A percentile compares a stretch with the other conserved stretches of the same genome.
These are phyloP conservation scores for Heliocidaris tuberculata DNA, from an alignment of 35 echinoderm and acorn worm genomes.

Conservation along the genomic window DNA sequence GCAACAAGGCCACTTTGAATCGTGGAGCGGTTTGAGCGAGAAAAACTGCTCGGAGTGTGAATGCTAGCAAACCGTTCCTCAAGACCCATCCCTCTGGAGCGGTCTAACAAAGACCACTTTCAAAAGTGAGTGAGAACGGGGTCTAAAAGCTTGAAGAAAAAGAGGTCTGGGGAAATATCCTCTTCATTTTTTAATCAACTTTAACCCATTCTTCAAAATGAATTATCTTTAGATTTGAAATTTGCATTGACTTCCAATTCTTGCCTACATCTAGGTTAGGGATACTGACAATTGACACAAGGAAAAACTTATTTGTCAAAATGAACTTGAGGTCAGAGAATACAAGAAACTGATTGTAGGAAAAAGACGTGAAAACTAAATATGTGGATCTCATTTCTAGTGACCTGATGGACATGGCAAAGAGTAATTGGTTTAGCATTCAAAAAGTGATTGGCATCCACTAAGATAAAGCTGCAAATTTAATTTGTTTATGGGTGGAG, in stretches of 20 bases:
- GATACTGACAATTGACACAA: not conserved
- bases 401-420: not conserved
- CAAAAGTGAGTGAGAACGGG: too few species aligned
- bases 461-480: not conserved
- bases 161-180: too few species aligned
- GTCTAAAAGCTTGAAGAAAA: too few species aligned
- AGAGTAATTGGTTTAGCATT: constrained; percentile 2
- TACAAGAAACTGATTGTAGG: not conserved
- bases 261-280: not conserved
- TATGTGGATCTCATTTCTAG: not conserved
- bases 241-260: not conserved
- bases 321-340: not conserved
- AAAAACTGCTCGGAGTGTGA: too few species aligned
- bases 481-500: not conserved
- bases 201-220: too few species aligned
- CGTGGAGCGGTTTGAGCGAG: too few species aligned
- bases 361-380: not conserved
- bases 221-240: not conserved
- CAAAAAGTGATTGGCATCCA: not conserved
- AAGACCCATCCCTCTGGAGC: too few species aligned
- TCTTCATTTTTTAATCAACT: too few species aligned
- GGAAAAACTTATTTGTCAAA: not conserved
- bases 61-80: too few species aligned
- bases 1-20: too few species aligned
- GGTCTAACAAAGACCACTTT: too few species aligned